These are phyloP conservation scores for Scomberomorus guttatus DNA, from an alignment of 2,797 vertebrate genomes.

Conservation along the genomic window DNA sequence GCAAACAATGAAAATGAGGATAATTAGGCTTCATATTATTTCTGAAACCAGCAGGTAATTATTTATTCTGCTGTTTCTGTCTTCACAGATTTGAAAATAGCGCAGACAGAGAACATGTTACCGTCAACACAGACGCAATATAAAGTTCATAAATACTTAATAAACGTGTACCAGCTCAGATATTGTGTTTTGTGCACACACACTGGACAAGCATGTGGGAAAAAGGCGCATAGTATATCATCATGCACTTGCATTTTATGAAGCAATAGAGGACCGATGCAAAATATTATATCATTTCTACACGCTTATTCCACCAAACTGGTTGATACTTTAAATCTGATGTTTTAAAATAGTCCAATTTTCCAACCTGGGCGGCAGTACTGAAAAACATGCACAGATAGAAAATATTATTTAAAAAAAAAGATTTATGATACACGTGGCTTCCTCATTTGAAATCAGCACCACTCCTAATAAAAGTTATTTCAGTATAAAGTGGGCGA, in stretches of 20 bases:
- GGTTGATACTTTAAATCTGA: neutral
- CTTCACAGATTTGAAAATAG: neutral
- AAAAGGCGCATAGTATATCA: neutral
- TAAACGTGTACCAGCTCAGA: conserved; percentile 13
- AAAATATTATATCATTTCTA: neutral
- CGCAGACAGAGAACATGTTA: neutral
- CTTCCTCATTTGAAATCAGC: neutral
- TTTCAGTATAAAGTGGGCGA: conserved; percentile 7
- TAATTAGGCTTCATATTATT: neutral
- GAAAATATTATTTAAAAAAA: neutral
- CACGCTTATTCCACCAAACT: neutral
- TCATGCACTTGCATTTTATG: neutral
- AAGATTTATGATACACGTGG: neutral
- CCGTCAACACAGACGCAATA: neutral
- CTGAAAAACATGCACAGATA: neutral
- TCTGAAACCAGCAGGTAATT: neutral
- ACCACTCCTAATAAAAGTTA: neutral
- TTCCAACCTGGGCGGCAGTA: no score
- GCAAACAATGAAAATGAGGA: conserved; percentile 6
- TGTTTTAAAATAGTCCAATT: neutral
- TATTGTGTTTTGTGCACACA: conserved; percentile 16
- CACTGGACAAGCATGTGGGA: neutral
- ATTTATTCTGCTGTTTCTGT: neutral
- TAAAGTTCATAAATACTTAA: conserved; percentile 41
- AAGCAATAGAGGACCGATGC: neutral